A percentile compares a stretch with the other conserved stretches of the same genome.
Evolutionary conservation across 2,888 invertebrate genomes (phyloP).

Genomic region (Noctuana brunneofusca): DNA sequence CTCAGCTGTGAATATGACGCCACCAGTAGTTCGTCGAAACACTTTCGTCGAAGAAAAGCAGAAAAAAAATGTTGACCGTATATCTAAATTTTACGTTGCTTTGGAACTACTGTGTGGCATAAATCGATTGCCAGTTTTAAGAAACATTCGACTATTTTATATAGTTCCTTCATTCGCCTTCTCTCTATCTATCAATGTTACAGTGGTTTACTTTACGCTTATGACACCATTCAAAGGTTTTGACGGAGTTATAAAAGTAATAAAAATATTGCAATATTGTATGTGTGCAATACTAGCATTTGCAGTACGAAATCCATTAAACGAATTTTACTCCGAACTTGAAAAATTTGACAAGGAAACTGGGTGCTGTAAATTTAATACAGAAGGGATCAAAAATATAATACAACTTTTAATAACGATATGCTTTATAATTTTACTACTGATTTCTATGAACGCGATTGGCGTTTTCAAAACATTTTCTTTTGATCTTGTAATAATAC

Average conservation of each 20-base stretch:
- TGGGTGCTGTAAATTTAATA: conserved; percentile 26
- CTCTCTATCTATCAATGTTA: conserved; percentile 16
- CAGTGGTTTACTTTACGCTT: conserved; percentile 8
- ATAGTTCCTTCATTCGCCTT: conserved; percentile 21
- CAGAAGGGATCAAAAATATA: conserved; percentile 4
- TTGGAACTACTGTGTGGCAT: conserved; percentile 36
- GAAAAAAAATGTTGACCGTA: conserved; percentile 32
- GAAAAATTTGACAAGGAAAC: conserved; percentile 39
- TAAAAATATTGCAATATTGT: conserved; percentile 23
- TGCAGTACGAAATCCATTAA: conserved; percentile 32
- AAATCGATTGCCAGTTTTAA: conserved; percentile 38
- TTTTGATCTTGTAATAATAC: background rate
- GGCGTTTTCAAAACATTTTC: background rate
- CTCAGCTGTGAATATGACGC: conserved; percentile 30
- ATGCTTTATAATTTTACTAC: background rate
- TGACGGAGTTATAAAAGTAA: background rate
- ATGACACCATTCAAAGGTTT: background rate
- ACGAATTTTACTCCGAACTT: conserved; percentile 38
- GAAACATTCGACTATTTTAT: conserved; percentile 24
- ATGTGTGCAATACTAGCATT: conserved; percentile 34
- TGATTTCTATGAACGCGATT: background rate
- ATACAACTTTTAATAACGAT: conserved; percentile 10
- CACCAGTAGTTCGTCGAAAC: conserved; percentile 32
- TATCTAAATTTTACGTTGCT: conserved; percentile 38
- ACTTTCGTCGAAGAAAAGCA: conserved; percentile 33